phyloP scores from a whole-genome alignment of 2,797 vertebrate species.

The Enteromius argenteus region DNA sequence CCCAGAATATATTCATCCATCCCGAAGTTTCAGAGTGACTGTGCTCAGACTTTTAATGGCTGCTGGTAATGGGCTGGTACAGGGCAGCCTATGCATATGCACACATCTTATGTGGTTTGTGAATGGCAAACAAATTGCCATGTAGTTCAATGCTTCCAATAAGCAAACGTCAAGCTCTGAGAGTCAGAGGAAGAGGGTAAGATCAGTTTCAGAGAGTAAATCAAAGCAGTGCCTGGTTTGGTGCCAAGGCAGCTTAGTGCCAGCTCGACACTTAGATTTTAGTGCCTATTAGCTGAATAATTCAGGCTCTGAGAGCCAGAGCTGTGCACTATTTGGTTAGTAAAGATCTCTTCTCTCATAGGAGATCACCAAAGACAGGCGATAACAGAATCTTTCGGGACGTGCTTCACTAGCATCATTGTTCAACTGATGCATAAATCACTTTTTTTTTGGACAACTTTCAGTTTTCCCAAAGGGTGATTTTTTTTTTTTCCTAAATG shows the following conservation, averaged over 20 bases:
- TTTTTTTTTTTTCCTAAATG: not conserved
- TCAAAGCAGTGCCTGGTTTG: constrained; percentile 8
- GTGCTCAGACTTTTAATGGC: constrained; percentile 51
- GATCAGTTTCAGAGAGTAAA: constrained; percentile 39
- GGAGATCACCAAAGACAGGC: constrained; percentile 19
- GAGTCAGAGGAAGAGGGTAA: constrained; percentile 11
- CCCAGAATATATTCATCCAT: constrained; percentile 12
- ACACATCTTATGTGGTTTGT: constrained; percentile 4
- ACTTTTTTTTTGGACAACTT: not conserved
- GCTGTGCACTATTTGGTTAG: constrained; percentile 33
- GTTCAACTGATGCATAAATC: not conserved
- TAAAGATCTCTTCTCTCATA: constrained; percentile 35
- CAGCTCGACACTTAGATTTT: constrained; percentile 38
- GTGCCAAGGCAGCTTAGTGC: constrained; percentile 15
- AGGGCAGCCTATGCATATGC: constrained; percentile 19
- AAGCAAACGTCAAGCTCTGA: constrained; percentile 5
- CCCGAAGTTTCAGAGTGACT: constrained; percentile 28
- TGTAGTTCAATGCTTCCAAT: not conserved
- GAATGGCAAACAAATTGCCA: constrained; percentile 27
- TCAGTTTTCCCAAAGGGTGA: not conserved
- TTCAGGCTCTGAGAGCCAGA: not conserved
- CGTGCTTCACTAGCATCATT: not conserved
- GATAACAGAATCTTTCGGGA: constrained; percentile 2
- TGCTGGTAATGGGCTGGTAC: constrained; percentile 29
- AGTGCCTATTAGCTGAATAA: constrained; percentile 43